These are phyloP conservation scores for Excalfactoria chinensis DNA, from an alignment of 2,113 vertebrate genomes.

Conservation along the genomic window DNA sequence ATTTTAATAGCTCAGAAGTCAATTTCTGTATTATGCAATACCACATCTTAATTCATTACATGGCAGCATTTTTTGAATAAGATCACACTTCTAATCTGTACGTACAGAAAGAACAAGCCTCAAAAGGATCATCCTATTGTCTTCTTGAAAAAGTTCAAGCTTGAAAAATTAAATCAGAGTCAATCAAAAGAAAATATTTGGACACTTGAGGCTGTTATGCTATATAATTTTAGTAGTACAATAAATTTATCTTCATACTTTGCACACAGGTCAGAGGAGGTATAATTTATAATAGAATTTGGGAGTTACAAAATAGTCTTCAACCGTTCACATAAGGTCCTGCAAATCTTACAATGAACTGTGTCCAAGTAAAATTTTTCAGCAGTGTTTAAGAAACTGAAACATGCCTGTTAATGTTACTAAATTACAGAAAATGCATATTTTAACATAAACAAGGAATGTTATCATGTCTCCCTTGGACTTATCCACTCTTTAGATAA, in stretches of 20 bases:
- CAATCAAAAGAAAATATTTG: not conserved
- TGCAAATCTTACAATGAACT: not conserved
- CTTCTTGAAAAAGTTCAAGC: not conserved
- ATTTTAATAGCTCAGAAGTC: not conserved
- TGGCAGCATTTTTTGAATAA: not conserved
- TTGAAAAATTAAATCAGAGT: not conserved
- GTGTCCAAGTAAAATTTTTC: not conserved
- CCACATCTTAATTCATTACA: not conserved
- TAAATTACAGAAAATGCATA: not conserved
- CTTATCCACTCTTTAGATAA: not conserved
- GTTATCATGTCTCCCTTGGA: not conserved
- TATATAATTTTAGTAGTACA: not conserved
- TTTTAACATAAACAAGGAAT: constrained; percentile 16
- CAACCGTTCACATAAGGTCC: not conserved
- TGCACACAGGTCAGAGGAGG: accelerated
- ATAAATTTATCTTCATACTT: not conserved
- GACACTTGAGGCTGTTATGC: not conserved
- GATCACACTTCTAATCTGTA: not conserved
- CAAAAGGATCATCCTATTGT: not conserved
- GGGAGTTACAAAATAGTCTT: not conserved
- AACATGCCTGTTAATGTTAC: not conserved
- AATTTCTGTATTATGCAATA: not conserved
- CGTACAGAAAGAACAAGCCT: not conserved
- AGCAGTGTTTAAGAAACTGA: not conserved
- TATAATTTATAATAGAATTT: not conserved